Base-by-base conservation (phyloP, 2,113 vertebrate species). In the Gadus chalcogrammus region DNA sequence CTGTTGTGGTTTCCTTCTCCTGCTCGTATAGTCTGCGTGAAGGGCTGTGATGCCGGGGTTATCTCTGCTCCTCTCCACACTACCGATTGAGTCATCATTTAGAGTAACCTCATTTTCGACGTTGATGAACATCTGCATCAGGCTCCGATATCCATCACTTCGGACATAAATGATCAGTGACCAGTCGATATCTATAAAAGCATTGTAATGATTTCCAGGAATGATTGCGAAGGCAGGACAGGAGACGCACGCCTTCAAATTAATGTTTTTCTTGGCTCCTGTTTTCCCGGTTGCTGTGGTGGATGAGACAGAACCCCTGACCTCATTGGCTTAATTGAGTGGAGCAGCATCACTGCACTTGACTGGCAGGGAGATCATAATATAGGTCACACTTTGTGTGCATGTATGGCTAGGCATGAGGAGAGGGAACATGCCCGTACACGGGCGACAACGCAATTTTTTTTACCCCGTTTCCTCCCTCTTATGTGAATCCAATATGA, bases 291-390 rank as follows among this genome's bases (percentile, higher is more conserved):
- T 12, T 13, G 8, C n/a, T 58, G 3, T 58, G 15, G 55, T 1
- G 48, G 62, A 27, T 38, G 72, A 71, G 60, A 48, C 8, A 48
- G 31, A 59, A 83, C 72, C 66, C 17, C 0, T 85, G 86, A 87
- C 85, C 85, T 86, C 82, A 84, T 86, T 87, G 75, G 82, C 74
- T 64, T 81, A 82, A 80, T 48, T 84, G 84, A 82, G 82, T 63
- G 65, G 69, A 67, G 70, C 28, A 72, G 73, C 72, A 86, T 78
- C 70, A 15, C 70, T 78, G 79, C 80, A 80, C 31, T 77, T 84
- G 80, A 81, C 78, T 77, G 82, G 74, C 79, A 79, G 71, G 67
- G 71, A 27, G 0, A 62, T 67, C 70, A 48, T 65, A 74, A 87
- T 84, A 69, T 78, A 85, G 82, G 79, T 31, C 79, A 76, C 67